phyloP scores from a whole-genome alignment of 1,140 invertebrate species.

The Neodiprion lecontei region DNA sequence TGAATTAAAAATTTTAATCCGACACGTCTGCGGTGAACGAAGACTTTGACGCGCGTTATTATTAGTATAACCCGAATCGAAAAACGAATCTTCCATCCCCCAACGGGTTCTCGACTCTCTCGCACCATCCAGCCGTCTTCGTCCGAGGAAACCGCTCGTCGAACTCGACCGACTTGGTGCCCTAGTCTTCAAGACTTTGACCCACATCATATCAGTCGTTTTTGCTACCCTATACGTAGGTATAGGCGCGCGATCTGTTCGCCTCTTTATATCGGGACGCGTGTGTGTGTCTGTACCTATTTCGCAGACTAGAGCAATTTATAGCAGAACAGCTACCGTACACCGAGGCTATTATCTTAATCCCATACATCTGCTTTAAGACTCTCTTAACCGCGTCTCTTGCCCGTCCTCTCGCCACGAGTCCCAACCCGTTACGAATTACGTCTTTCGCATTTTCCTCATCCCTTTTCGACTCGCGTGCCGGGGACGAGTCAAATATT shows the following conservation, averaged over 20 bases:
- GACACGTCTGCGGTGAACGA: no score
- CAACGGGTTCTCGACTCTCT: background rate
- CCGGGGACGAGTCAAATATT: no score
- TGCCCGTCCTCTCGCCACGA: background rate
- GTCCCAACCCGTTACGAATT: background rate
- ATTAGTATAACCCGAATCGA: background rate
- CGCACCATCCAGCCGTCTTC: slow-evolving; percentile 24
- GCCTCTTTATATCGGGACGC: slow-evolving; percentile 20
- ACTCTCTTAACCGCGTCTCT: slow-evolving; percentile 28
- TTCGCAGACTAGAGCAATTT: background rate
- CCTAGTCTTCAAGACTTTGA: slow-evolving; percentile 54
- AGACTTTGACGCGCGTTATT: background rate
- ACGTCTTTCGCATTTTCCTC: background rate
- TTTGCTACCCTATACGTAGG: slow-evolving; percentile 35
- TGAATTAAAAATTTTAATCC: no score
- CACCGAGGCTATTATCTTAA: slow-evolving; percentile 54
- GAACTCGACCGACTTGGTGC: slow-evolving; percentile 40
- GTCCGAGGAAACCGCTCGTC: slow-evolving; percentile 34
- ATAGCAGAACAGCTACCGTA: slow-evolving; percentile 26
- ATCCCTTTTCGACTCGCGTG: background rate
- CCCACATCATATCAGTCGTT: slow-evolving; percentile 56
- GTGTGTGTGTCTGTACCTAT: background rate
- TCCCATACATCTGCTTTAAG: slow-evolving; percentile 56
- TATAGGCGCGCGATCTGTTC: slow-evolving; percentile 18
- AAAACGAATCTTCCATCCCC: background rate